Conservation (phyloP, 2,888 invertebrate genomes). For the Lutraria lutraria region DNA sequence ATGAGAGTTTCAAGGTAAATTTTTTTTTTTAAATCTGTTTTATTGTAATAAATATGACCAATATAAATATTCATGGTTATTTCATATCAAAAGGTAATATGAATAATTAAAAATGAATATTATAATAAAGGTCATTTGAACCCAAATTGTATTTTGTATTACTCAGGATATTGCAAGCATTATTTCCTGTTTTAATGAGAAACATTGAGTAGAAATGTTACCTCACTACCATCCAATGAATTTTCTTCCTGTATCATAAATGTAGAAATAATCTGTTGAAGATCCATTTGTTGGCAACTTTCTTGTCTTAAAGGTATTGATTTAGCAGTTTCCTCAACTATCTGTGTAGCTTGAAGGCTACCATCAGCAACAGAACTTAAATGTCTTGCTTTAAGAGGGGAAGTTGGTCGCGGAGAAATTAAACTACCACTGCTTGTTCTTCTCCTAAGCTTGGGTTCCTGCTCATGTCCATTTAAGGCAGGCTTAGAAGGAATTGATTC, state of each 20-base stretch:
- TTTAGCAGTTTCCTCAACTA: conserved; percentile 50
- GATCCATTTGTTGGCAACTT: conserved; percentile 56
- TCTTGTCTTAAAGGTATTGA: conserved; percentile 40
- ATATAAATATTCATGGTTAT: too few relatives aligned
- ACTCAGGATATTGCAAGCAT: too few relatives aligned
- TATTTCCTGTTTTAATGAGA: neutral
- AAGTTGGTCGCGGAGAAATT: conserved; percentile 53
- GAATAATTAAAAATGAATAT: too few relatives aligned
- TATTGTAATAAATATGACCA: too few relatives aligned
- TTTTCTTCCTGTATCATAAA: conserved; percentile 25
- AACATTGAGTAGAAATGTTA: neutral
- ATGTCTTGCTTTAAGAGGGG: conserved; percentile 45
- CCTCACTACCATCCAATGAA: neutral
- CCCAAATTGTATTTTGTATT: too few relatives aligned
- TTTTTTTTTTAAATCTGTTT: too few relatives aligned
- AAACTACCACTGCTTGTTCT: conserved; percentile 49
- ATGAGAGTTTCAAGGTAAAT: too few relatives aligned
- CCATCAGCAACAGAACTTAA: conserved; percentile 33
- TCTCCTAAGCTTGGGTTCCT: conserved; percentile 34
- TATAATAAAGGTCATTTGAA: too few relatives aligned
- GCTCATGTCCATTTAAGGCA: conserved; percentile 39
- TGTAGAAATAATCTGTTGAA: conserved; percentile 50
- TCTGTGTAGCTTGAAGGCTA: conserved; percentile 37
- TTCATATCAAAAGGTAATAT: too few relatives aligned
- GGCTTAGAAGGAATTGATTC: conserved; percentile 23